Base-by-base conservation (phyloP, 2,888 invertebrate species). In the Empis stercorea region DNA sequence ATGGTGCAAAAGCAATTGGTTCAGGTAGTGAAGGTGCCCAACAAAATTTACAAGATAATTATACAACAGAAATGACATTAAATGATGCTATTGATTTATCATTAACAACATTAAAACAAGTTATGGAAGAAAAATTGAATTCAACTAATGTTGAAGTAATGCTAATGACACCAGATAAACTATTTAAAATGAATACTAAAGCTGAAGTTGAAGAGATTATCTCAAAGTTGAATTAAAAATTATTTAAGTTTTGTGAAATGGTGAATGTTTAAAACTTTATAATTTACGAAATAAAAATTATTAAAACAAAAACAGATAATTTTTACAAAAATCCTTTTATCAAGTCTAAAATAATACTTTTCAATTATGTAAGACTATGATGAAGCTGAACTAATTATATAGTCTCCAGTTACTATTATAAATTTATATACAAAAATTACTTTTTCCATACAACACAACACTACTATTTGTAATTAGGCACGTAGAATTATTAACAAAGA, bases 21-120 rank as follows among this genome's bases (percentile, higher is more conserved):
- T 97, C 99, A 0, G 99, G 97, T 32, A 94, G 94, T 56, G 99
- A 99, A 72, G 99, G 97, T 0, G 99, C 99, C 43, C 97, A 99
- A 67, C 97, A 99, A 68, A 92, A 93, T 61, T 71, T 84, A 47
- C 76, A 82, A 71, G 83, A 83, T 60, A 74, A 78, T 13, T 84
- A 76, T 57, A 80, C 80, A 57, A 76, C 89, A 74, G 87, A 91
- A 17, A 93, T 99, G 87, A 91, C 88, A 0, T 69, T 99, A 44
- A 81, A 83, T 54, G 96, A 97, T 72, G 97, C 96, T 0, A 84
- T 89, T 52, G 91, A 89, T 61, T 73, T 88, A 13, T 86, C 94
- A 1, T 73, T 99, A 46, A 89, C 87, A 11, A 97, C 97, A 59
- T 73, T 99, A 17, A 99, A 99, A 68, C 97, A 99, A 72, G 97